Percentiles rank a stretch among this genome's conserved stretches.
These are phyloP conservation scores for Grammomys surdaster DNA, from an alignment of 2,113 vertebrate species.

Conservation along the genomic window DNA sequence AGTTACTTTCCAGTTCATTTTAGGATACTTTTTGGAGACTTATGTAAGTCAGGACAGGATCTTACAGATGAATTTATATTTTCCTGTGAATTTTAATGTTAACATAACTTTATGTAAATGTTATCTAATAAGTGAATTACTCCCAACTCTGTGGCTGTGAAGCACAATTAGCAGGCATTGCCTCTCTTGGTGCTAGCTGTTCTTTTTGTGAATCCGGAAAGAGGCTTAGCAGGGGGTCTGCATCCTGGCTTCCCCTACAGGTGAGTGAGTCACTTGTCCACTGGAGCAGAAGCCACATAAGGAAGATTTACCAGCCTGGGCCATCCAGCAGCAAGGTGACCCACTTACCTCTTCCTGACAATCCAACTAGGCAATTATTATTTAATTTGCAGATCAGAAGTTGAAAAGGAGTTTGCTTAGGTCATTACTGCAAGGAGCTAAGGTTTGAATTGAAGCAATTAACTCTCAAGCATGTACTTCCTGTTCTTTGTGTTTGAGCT, in stretches of 20 bases:
- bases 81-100: slow-evolving; percentile 64
- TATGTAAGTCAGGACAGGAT: slow-evolving; percentile 60
- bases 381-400: neutral
- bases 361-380: neutral
- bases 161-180: neutral
- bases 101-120: slow-evolving; percentile 10
- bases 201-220: neutral
- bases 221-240: neutral
- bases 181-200: neutral
- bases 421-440: neutral
- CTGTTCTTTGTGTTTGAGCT: neutral
- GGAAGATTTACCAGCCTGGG: neutral
- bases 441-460: slow-evolving; percentile 30
- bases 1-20: slow-evolving; percentile 51
- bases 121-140: slow-evolving; percentile 26
- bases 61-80: slow-evolving; percentile 66
- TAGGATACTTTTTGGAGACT: slow-evolving; percentile 56
- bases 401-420: neutral
- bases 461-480: neutral
- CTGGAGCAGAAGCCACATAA: neutral
- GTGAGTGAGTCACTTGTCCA: neutral
- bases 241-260: neutral
- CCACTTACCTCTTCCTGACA: neutral
- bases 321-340: neutral
- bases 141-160: neutral